Evolutionary conservation across 2,888 invertebrate genomes (phyloP).

Genomic region (Microdon myrmicae): DNA sequence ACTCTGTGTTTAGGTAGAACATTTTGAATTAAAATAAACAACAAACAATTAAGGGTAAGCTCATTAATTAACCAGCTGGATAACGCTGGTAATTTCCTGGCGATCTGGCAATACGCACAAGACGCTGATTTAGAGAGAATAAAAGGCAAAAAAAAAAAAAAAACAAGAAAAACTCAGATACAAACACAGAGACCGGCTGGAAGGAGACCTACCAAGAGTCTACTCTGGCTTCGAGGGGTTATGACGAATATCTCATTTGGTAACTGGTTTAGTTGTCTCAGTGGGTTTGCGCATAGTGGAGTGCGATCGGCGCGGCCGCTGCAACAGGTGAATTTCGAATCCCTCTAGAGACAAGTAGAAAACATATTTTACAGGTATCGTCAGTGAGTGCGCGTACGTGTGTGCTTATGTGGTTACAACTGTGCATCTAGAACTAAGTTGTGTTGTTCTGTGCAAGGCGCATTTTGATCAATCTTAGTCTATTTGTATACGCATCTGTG

Average conservation of each 20-base stretch:
- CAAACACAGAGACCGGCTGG: too few relatives aligned
- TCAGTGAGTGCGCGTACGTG: constrained; percentile 22
- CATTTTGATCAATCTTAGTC: background rate
- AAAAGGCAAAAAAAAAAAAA: too few relatives aligned
- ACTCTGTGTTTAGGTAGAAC: too few relatives aligned
- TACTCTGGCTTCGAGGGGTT: too few relatives aligned
- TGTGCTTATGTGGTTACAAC: constrained; percentile 3
- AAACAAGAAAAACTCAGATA: too few relatives aligned
- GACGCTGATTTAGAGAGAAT: too few relatives aligned
- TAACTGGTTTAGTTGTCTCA: constrained; percentile 62
- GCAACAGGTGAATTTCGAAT: constrained; percentile 29
- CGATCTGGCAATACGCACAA: too few relatives aligned
- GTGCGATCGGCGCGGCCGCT: constrained; percentile 61
- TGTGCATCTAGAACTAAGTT: constrained; percentile 22
- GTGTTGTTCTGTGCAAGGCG: background rate
- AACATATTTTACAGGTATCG: constrained; percentile 21
- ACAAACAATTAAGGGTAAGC: too few relatives aligned
- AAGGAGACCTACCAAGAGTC: too few relatives aligned
- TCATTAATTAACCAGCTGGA: too few relatives aligned
- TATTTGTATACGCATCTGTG: background rate
- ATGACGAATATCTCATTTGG: constrained; percentile 65
- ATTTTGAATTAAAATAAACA: too few relatives aligned
- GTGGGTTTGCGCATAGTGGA: constrained; percentile 62
- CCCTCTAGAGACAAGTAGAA: background rate
- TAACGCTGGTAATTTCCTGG: too few relatives aligned